These are phyloP conservation scores for Scytalopus superciliaris DNA, from an alignment of 2,113 vertebrate genomes.

Conservation along the genomic window DNA sequence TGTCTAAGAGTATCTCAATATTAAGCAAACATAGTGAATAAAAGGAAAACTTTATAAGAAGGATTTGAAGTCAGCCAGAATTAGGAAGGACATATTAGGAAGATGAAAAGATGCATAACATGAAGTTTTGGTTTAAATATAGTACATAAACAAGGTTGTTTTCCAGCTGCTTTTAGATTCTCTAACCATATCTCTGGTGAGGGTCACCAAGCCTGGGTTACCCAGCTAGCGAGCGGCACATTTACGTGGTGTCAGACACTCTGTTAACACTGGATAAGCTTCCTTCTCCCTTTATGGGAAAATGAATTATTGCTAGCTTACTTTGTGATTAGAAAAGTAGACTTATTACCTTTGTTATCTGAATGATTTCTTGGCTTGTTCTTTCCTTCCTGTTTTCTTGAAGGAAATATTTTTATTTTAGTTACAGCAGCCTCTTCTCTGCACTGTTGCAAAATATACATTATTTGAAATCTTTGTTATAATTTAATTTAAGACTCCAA, in stretches of 20 bases:
- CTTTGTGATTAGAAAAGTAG: not conserved
- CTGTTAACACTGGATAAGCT: not conserved
- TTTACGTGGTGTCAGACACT: not conserved
- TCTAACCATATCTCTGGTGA: not conserved
- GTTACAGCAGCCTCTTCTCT: not conserved
- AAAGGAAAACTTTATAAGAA: not conserved
- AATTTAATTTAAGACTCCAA: not conserved
- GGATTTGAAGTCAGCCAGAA: not conserved
- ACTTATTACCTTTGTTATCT: not conserved
- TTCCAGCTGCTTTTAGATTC: not conserved
- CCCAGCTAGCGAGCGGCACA: accelerated
- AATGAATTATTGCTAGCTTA: not conserved
- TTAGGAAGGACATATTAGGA: not conserved
- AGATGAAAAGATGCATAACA: not conserved
- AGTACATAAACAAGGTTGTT: not conserved
- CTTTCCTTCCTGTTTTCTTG: not conserved
- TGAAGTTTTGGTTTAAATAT: not conserved
- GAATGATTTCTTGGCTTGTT: not conserved
- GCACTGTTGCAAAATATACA: not conserved
- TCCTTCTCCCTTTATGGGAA: not conserved
- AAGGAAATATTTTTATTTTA: not conserved
- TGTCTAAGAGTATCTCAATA: not conserved
- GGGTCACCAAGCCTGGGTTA: not conserved
- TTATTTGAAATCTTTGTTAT: not conserved
- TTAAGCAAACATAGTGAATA: not conserved